Conservation (phyloP, 2,888 invertebrate species). For the Nemotelus nigrinus region DNA sequence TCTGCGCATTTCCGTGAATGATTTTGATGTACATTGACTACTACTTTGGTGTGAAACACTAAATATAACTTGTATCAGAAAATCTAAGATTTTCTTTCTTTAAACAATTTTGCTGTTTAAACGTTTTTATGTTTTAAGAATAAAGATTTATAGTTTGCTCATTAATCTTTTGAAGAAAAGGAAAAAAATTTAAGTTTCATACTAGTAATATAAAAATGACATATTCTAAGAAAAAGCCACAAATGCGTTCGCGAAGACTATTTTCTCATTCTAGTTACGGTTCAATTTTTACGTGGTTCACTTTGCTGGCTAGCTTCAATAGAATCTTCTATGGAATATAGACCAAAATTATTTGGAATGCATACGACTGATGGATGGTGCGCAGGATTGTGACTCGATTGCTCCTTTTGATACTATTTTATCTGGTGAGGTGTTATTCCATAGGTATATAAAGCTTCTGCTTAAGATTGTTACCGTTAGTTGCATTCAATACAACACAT, state of each 20-base stretch:
- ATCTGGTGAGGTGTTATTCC: slow-evolving; percentile 2
- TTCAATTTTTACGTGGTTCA: too few species aligned
- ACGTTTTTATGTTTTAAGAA: too few species aligned
- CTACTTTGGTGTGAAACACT: not conserved
- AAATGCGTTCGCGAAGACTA: too few species aligned
- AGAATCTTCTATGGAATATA: slow-evolving; percentile 3
- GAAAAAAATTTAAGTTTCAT: not conserved
- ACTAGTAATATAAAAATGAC: not conserved
- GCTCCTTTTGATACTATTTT: slow-evolving; percentile 2
- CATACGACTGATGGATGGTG: not conserved
- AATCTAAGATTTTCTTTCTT: too few species aligned
- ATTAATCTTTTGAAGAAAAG: too few species aligned
- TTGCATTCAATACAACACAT: not conserved
- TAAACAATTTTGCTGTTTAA: too few species aligned
- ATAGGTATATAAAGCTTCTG: slow-evolving; percentile 24
- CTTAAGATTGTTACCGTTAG: not conserved
- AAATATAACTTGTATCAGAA: not conserved
- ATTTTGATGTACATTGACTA: not conserved
- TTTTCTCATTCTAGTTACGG: too few species aligned
- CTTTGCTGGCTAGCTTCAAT: too few species aligned
- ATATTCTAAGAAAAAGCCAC: too few species aligned
- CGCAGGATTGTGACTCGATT: slow-evolving; percentile 16
- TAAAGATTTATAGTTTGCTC: too few species aligned
- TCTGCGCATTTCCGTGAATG: slow-evolving; percentile 19
- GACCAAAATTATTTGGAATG: slow-evolving; percentile 10